These are phyloP conservation scores for Drosophila miranda DNA, from an alignment of 1,140 invertebrate species.

Conservation along the genomic window DNA sequence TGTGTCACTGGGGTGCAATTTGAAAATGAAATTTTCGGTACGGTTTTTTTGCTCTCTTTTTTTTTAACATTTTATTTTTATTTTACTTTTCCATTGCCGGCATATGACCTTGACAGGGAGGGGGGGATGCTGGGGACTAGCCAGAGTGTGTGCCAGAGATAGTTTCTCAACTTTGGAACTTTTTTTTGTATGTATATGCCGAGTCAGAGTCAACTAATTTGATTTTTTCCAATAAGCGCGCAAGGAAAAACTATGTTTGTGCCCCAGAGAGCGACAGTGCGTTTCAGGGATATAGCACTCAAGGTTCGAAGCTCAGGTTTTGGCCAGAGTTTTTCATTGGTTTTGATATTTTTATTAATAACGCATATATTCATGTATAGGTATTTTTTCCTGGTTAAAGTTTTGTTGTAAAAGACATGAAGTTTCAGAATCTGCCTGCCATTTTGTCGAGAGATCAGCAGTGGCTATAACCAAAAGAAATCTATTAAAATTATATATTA, in stretches of 20 bases:
- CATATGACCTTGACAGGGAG: conserved; percentile 34
- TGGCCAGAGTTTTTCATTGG: background rate
- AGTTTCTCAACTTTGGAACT: conserved; percentile 38
- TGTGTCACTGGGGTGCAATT: conserved; percentile 80
- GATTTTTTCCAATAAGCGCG: conserved; percentile 41
- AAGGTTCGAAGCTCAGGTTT: background rate
- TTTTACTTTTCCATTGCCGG: conserved; percentile 23
- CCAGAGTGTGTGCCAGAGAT: conserved; percentile 13
- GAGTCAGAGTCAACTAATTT: conserved; percentile 40
- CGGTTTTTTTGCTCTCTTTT: conserved; percentile 25
- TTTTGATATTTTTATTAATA: background rate
- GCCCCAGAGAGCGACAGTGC: conserved; percentile 9
- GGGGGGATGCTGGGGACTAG: background rate
- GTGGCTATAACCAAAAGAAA: no score
- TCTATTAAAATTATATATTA: no score
- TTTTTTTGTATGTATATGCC: conserved; percentile 23
- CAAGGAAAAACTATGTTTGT: background rate
- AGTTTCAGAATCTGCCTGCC: no score
- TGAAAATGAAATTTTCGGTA: conserved; percentile 75
- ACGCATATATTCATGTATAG: background rate
- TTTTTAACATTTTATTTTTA: conserved; percentile 26
- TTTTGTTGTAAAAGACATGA: no score
- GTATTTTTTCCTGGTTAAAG: no score
- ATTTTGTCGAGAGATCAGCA: no score
- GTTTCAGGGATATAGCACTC: conserved; percentile 3